phyloP scores from a whole-genome alignment of 2,888 invertebrate species.

The Thumatha senex region DNA sequence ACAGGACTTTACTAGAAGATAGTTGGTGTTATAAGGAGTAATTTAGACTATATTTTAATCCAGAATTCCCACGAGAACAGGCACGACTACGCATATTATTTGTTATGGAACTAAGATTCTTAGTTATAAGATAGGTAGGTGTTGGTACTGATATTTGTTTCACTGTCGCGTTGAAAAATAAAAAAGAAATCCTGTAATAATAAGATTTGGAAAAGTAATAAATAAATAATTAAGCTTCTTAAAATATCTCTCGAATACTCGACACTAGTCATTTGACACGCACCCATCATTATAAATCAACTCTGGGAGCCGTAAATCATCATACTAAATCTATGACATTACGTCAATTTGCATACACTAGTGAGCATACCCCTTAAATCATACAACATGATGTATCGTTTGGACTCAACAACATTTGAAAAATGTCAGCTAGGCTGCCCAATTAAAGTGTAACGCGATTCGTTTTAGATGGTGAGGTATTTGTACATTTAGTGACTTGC shows the following conservation, averaged over 20 bases:
- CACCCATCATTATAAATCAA: constrained; percentile 22
- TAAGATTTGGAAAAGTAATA: no score
- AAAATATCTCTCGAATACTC: constrained; percentile 4
- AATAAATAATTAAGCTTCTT: background rate
- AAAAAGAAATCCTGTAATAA: no score
- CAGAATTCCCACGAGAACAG: no score
- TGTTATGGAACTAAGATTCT: no score
- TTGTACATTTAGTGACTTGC: constrained; percentile 34
- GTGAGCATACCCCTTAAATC: constrained; percentile 46
- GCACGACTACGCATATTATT: no score
- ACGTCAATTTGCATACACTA: constrained; percentile 59
- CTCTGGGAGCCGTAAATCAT: constrained; percentile 14
- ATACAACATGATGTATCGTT: constrained; percentile 45
- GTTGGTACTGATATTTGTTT: no score
- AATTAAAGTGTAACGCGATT: constrained; percentile 74
- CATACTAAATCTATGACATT: constrained; percentile 10
- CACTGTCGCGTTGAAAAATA: no score
- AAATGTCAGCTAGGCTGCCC: constrained; percentile 60
- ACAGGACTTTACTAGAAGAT: no score
- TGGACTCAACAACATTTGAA: constrained; percentile 46
- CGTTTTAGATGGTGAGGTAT: constrained; percentile 47
- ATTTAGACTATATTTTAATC: no score
- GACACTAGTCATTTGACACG: constrained; percentile 21
- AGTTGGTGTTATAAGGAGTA: no score
- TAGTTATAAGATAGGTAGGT: no score